phyloP scores from a whole-genome alignment of 2,797 vertebrate genomes.

The Natrix natrix region DNA sequence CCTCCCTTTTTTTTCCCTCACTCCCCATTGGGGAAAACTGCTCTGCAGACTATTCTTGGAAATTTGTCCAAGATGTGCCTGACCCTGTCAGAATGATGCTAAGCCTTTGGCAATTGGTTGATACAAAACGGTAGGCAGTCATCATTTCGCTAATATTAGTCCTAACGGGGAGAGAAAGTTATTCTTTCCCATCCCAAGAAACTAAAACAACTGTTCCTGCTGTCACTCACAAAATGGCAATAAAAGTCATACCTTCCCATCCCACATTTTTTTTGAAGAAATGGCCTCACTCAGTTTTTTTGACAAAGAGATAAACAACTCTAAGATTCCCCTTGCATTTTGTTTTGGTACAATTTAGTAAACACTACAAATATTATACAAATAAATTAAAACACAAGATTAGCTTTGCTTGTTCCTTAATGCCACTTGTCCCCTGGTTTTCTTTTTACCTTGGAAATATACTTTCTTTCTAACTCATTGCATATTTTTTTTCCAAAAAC shows the following conservation, averaged over 20 bases:
- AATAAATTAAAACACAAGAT: constrained; percentile 23
- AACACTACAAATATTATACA: constrained; percentile 35
- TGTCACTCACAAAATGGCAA: not conserved
- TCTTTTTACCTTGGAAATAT: constrained; percentile 38
- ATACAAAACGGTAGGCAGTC: not conserved
- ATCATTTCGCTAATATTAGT: not conserved
- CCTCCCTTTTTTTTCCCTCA: not conserved
- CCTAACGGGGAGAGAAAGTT: not conserved
- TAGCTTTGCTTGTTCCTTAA: constrained; percentile 25
- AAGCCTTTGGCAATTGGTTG: not conserved
- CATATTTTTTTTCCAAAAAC: constrained; percentile 54
- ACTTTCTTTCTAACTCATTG: constrained; percentile 57
- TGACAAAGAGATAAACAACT: not conserved
- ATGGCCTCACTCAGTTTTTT: not conserved
- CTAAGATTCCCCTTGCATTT: not conserved
- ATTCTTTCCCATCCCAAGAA: not conserved
- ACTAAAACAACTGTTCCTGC: not conserved
- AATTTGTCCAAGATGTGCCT: not conserved
- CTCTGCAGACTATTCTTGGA: not conserved
- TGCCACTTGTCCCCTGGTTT: constrained; percentile 12
- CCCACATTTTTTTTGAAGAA: not conserved
- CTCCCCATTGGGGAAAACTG: not conserved
- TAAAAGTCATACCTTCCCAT: not conserved
- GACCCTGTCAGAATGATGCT: not conserved
- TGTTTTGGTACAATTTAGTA: constrained; percentile 25